Percentiles rank a stretch among this genome's conserved stretches.
Conservation (phyloP, 1,140 invertebrate genomes). For the Leptopilina clavipes region DNA sequence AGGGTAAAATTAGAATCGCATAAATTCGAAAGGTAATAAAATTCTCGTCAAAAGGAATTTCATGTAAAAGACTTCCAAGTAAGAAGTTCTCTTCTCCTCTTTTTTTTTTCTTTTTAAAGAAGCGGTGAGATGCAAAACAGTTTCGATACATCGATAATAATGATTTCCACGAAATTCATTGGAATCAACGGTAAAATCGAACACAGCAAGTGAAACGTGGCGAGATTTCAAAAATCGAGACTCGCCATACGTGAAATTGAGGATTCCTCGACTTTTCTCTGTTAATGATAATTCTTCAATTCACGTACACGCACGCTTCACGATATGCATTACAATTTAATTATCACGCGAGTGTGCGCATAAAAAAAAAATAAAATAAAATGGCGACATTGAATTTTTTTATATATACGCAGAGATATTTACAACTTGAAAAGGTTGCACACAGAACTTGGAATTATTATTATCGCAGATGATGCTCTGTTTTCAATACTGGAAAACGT, state of each 20-base stretch:
- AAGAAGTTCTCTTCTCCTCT: neutral
- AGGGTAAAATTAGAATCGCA: constrained; percentile 3
- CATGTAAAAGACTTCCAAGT: neutral
- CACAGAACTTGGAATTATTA: too few species aligned
- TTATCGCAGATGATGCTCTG: too few species aligned
- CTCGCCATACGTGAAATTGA: constrained; percentile 46
- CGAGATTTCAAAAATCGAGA: constrained; percentile 52
- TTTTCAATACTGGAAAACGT: too few species aligned
- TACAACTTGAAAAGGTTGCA: neutral
- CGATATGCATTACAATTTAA: constrained; percentile 51
- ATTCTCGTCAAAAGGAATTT: neutral
- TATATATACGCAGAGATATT: neutral
- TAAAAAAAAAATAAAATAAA: neutral
- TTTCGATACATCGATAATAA: constrained; percentile 14
- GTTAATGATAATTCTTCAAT: constrained; percentile 11
- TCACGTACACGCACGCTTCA: constrained; percentile 36
- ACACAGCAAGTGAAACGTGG: constrained; percentile 51
- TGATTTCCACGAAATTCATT: constrained; percentile 13
- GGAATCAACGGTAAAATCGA: constrained; percentile 54
- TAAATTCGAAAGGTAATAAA: neutral
- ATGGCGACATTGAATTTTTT: neutral
- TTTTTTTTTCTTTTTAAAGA: neutral
- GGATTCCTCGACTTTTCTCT: constrained; percentile 51
- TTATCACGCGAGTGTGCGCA: constrained; percentile 39
- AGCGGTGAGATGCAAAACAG: constrained; percentile 29